Percentiles rank a stretch among this genome's conserved stretches.
These are phyloP conservation scores for Zaprionus gabonicus DNA, from an alignment of 1,140 invertebrate species.

Conservation along the genomic window DNA sequence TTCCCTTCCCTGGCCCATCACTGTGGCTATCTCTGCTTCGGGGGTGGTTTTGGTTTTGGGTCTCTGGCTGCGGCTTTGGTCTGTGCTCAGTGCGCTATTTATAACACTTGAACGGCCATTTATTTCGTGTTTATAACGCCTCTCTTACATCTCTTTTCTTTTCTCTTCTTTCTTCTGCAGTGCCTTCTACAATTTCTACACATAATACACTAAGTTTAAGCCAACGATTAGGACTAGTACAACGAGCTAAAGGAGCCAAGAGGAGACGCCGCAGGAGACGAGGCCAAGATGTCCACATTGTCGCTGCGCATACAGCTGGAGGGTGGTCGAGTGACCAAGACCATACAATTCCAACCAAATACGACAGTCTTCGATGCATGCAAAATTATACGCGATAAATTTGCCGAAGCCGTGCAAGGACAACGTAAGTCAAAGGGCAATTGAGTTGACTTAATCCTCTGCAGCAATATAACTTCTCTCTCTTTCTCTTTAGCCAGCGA, in stretches of 20 bases:
- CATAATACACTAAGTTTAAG: constrained; percentile 62
- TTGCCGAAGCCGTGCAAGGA: constrained; percentile 93
- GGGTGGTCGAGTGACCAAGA: constrained; percentile 97
- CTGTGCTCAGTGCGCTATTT: constrained; percentile 45
- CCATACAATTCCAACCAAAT: constrained; percentile 98
- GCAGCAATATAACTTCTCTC: not conserved
- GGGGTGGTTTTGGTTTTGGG: constrained; percentile 64
- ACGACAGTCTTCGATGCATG: constrained; percentile 98
- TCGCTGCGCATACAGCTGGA: constrained; percentile 97
- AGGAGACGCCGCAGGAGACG: constrained; percentile 29
- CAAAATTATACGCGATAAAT: constrained; percentile 96
- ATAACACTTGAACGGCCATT: constrained; percentile 54
- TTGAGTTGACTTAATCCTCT: not conserved
- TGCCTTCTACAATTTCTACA: constrained; percentile 78
- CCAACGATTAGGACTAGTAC: constrained; percentile 61
- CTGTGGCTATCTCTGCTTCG: constrained; percentile 61
- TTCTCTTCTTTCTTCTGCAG: constrained; percentile 40
- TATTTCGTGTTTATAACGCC: constrained; percentile 53
- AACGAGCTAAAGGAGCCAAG: constrained; percentile 22
- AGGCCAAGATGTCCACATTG: constrained; percentile 86
- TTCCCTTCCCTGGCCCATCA: not conserved
- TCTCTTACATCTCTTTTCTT: constrained; percentile 4
- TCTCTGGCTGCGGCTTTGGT: constrained; percentile 13
- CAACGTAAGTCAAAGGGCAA: constrained; percentile 88
- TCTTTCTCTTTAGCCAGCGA: constrained; percentile 91